Evolutionary conservation across 2,888 invertebrate genomes (phyloP), one percentile per base, ranked within the genome.

Genomic region (Acanthosoma haemorrhoidale): DNA sequence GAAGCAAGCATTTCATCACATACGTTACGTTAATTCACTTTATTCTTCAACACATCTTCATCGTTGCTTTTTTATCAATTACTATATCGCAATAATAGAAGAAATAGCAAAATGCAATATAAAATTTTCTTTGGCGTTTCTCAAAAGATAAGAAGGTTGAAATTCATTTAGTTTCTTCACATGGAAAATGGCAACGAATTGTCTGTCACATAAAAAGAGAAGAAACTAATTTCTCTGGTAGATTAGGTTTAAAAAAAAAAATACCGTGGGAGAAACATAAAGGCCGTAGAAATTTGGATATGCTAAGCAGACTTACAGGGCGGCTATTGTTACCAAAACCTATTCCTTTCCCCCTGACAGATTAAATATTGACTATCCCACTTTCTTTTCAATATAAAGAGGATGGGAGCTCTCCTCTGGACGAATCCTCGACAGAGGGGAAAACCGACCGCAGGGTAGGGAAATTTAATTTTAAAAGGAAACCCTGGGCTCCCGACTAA

Each of bases 311-410:
- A n/a, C n/a, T n/a, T n/a, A n/a, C 29, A 25, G 21, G 61, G 61
- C 21, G 61, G 15, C 61, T 61, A 61, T 61, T 61, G 61, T 61
- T 61, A 18, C 32, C 61, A 15, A 61, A 59, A 61, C 32, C 61
- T 61, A 61, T 36, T n/a, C 61, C 61, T 34, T 21, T 29, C 36
- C 61, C 38, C 11, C 4, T 15, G 34, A 18, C 61, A 34, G 61
- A 61, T 61, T 61, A 61, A 61, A 61, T 61, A 61, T 61, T 61
- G 61, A 61, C 61, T 61, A 31, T 18, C 61, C 61, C 61, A 61
- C 61, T 61, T 61, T 36, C 61, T 61, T 61, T 61, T 61, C 61
- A 61, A 61, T 61, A 61, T 61, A 61, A 61, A 61, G 61, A 61
- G 61, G n/a, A 61, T 61, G 61, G 32, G 38, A 34, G 32, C 13